A percentile compares a stretch with the other conserved stretches of the same genome.
Conservation (phyloP, 2,888 invertebrate species). For the Brenthis hecate region DNA sequence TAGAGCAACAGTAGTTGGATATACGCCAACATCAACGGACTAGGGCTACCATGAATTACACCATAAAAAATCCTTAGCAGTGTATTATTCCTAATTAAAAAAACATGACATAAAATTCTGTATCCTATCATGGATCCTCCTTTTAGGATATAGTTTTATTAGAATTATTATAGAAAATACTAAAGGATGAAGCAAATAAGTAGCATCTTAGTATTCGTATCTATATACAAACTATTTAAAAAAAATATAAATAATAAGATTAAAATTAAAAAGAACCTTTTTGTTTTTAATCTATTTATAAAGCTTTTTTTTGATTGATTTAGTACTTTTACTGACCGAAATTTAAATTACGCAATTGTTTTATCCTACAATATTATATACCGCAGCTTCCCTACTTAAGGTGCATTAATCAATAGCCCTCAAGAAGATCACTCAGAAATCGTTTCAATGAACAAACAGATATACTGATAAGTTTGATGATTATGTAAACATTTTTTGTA, state of each 20-base stretch:
- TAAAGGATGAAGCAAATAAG: too few relatives aligned
- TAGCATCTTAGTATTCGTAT: too few relatives aligned
- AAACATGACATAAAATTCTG: background rate
- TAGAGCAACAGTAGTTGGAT: slow-evolving; percentile 51
- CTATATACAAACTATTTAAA: too few relatives aligned
- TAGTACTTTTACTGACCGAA: too few relatives aligned
- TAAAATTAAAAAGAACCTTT: too few relatives aligned
- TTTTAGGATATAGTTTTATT: too few relatives aligned
- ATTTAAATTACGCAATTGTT: background rate
- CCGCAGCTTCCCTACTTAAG: slow-evolving; percentile 21
- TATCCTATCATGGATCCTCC: too few relatives aligned
- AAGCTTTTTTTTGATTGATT: too few relatives aligned
- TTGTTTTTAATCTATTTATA: too few relatives aligned
- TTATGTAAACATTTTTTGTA: slow-evolving; percentile 57
- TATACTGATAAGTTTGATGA: slow-evolving; percentile 63
- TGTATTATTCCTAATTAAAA: background rate
- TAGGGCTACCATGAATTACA: slow-evolving; percentile 3
- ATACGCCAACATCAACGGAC: slow-evolving; percentile 40
- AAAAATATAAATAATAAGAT: too few relatives aligned
- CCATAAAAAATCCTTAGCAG: background rate
- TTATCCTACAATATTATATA: background rate
- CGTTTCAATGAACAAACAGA: slow-evolving; percentile 54
- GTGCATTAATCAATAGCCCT: slow-evolving; percentile 53
- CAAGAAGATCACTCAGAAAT: slow-evolving; percentile 63
- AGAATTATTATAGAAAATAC: too few relatives aligned